Evolutionary conservation across 1,140 invertebrate genomes (phyloP), one percentile per base, ranked within the genome.

Genomic region (Drosophila jambulina): DNA sequence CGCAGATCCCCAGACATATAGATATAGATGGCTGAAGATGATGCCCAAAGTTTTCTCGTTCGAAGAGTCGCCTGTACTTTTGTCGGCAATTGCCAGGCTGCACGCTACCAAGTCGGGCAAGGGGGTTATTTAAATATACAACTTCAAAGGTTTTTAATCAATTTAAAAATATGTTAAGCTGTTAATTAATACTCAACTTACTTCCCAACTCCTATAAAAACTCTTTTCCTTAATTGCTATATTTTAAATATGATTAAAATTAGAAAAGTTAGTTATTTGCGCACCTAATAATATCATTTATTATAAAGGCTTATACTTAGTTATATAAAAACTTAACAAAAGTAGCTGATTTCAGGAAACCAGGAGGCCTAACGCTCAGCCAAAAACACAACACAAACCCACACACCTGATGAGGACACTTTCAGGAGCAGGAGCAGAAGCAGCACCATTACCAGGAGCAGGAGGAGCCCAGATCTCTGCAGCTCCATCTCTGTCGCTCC

Each of bases 1-100:
- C 6, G 4, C 29, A 74, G 51, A 75, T 48, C 65, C 51, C 67
- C 40, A 53, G 63, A 80, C 80, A 78, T 75, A 82, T 79, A 43
- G 38, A 62, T 19, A 34, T 68, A 46, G 70, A 82, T 78, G 75
- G 75, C 56, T 61, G 67, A 49, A 51, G 48, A 49, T 49, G 61
- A 77, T 72, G 70, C 42, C 68, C 23, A 56, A 45, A 45, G 60
- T 21, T 69, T 38, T 23, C 36, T n/a, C 13, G 23, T 25, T 53
- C 27, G 29, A 45, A 68, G 36, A 40, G 51, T 49, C 40, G 27
- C 59, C 57, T 62, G 63, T 45, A 72, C 72, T 78, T 82, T 69
- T 74, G 68, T 78, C 59, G 80, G 62, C 80, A 82, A 75, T 82
- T 82, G 63, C 51, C 29, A 38, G 32, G 36, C 7, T 42, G 67